Percentiles rank a stretch among this genome's conserved stretches.
phyloP scores from a whole-genome alignment of 2,113 vertebrate species.

The Merops nubicus region DNA sequence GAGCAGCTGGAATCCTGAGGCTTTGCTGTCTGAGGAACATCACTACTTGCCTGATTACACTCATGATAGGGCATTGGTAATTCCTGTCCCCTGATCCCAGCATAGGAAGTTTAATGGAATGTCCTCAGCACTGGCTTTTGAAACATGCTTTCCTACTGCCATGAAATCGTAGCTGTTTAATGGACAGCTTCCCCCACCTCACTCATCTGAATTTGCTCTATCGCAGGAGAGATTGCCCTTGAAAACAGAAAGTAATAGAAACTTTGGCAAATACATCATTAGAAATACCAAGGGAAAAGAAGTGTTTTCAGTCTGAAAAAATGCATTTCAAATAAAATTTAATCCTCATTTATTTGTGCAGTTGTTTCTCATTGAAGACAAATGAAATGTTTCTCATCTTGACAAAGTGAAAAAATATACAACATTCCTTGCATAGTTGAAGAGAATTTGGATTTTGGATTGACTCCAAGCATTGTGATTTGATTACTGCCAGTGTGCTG shows the following conservation, averaged over 20 bases:
- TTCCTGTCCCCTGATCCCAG: background rate
- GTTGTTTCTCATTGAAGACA: background rate
- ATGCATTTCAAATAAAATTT: background rate
- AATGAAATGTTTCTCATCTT: too few relatives aligned
- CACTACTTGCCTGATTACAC: background rate
- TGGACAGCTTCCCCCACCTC: background rate
- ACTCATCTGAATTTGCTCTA: background rate
- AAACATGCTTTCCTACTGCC: background rate
- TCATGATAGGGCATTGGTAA: background rate
- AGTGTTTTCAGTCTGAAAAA: constrained; percentile 12
- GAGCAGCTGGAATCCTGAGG: background rate
- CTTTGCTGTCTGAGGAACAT: background rate
- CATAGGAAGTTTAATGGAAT: background rate
- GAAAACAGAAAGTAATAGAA: background rate
- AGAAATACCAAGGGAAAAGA: background rate
- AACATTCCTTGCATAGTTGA: constrained; percentile 7
- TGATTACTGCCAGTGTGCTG: background rate
- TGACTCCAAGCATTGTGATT: background rate
- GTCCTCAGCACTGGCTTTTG: background rate
- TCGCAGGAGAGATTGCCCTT: background rate
- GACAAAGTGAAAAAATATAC: constrained; percentile 34
- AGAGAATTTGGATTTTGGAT: constrained; percentile 3
- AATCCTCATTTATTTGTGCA: constrained; percentile 25
- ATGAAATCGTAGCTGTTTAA: background rate
- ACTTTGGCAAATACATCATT: background rate